phyloP scores from a whole-genome alignment of 2,797 vertebrate genomes.

The Phrynocephalus guinanensis region DNA sequence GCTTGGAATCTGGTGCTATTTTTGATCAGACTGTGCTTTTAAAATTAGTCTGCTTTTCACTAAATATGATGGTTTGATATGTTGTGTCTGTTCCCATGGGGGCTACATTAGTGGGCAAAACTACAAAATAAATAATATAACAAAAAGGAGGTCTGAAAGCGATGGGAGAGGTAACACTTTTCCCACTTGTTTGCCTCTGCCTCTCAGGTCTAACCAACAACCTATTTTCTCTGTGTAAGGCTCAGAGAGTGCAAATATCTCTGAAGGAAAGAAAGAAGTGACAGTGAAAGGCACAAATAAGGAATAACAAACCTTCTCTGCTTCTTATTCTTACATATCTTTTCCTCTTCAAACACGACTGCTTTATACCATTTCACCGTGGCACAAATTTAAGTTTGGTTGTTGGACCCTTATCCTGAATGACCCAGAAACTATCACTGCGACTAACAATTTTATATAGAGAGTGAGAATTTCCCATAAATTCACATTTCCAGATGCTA shows the following conservation, averaged over 20 bases:
- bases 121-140: background rate
- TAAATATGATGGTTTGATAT: background rate
- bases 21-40: background rate
- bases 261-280: background rate
- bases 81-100: background rate
- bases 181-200: background rate
- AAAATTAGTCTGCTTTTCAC: background rate
- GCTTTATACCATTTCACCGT: background rate
- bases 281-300: background rate
- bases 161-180: no score
- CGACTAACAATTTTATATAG: no score
- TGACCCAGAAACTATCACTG: background rate
- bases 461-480: background rate
- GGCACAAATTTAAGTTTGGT: background rate
- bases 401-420: background rate
- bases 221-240: background rate
- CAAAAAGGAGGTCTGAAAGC: background rate
- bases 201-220: background rate
- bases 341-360: background rate
- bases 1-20: background rate
- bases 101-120: background rate
- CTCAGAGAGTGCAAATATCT: background rate
- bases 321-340: background rate
- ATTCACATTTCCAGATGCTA: background rate
- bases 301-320: no score